Base-by-base conservation (phyloP, 2,888 invertebrate species). In the Pyrocoelia pectoralis region DNA sequence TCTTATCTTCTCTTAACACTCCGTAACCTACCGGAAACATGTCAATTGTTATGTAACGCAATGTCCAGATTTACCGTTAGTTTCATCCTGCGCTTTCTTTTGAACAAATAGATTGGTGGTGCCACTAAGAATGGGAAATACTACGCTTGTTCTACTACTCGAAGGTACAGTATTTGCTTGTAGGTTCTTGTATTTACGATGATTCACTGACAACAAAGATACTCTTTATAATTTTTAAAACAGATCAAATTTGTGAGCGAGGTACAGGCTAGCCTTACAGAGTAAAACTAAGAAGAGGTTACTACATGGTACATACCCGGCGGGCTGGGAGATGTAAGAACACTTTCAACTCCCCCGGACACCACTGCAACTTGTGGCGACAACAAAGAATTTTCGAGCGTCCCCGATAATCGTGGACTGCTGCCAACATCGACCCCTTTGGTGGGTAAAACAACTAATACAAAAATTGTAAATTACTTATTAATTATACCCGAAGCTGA, bases 71-170 rank as follows among this genome's bases (percentile, higher is more conserved):
- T 28, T 46, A 62, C 61, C 61, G 9, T 53, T 40, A 9, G 13
- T 24, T 70, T 86, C 85, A 76, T 87, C 86, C 49, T 83, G 80
- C 15, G 83, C 79, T 72, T 86, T 83, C 70, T 81, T 81, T 54
- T 85, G 84, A 43, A 83, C 80, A 79, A 89, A 89, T 38, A 88
- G 85, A 69, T 84, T 83, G 72, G 82, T 83, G 72, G 82, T 80
- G 68, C 81, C 81, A 67, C 82, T 82, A 75, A 91, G 84, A 17
- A 63, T 55, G 12, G 63, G 63, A 43, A 59, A 89, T 74, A 89
- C 90, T 70, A 92, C 88, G 82, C 91, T 91, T 68, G 90, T 89
- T 75, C 92, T 85, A 70, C 89, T 88, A 78, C 89, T 89, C 72
- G 89, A 87, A 71, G 90, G 89, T 71, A 84, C 76, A 81, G 83